Evolutionary conservation across 2,113 vertebrate genomes (phyloP).

Genomic region (Campylomormyrus tamandua): DNA sequence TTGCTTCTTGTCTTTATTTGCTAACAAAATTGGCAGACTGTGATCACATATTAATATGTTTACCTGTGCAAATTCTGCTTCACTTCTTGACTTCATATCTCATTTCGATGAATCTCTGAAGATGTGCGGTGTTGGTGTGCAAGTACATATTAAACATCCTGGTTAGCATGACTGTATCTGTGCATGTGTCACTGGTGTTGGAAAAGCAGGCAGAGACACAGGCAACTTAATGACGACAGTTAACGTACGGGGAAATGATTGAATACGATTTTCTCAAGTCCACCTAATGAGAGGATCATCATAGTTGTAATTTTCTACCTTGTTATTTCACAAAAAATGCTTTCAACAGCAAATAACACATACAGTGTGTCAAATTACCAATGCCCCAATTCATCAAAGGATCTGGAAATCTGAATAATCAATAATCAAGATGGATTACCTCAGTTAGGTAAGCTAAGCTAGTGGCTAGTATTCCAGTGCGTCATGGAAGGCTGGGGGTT

Average conservation of each 20-base stretch:
- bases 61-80: background rate
- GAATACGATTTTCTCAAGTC: background rate
- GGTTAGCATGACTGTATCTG: background rate
- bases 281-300: background rate
- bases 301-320: background rate
- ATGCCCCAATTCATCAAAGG: background rate
- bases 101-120: background rate
- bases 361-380: background rate
- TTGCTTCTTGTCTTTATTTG: background rate
- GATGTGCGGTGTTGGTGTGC: background rate
- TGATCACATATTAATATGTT: background rate
- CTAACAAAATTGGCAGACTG: background rate
- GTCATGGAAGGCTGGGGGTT: background rate
- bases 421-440: background rate
- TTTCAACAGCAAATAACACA: background rate
- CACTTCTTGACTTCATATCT: background rate
- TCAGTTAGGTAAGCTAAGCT: background rate
- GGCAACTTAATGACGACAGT: background rate
- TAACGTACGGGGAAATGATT: background rate
- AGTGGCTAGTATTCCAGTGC: background rate
- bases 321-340: background rate
- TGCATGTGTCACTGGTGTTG: background rate
- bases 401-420: background rate
- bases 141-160: background rate
- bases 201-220: background rate